Conservation (phyloP, 2,888 invertebrate genomes). For the Apodemia zela region DNA sequence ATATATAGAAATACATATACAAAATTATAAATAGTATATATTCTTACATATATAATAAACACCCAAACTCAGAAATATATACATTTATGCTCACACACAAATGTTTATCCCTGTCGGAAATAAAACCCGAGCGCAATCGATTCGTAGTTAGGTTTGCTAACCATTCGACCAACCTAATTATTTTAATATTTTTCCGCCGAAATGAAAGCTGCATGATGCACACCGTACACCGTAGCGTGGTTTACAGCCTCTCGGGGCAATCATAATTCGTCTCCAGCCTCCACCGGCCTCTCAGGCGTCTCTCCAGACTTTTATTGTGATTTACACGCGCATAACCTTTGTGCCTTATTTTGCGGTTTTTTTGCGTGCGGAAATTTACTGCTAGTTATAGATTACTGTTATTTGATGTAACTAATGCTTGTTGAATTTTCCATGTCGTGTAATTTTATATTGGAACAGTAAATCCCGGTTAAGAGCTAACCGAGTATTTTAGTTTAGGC, state of each 20-base stretch:
- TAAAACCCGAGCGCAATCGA: too few species aligned
- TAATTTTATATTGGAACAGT: background rate
- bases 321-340: conserved; percentile 61
- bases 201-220: conserved; percentile 4
- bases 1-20: too few species aligned
- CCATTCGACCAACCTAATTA: too few species aligned
- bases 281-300: conserved; percentile 60
- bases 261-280: conserved; percentile 61
- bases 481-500: too few species aligned
- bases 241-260: conserved; percentile 55
- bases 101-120: too few species aligned
- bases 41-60: too few species aligned
- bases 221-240: conserved; percentile 35
- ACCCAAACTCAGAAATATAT: too few species aligned
- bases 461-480: too few species aligned
- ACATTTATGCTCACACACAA: too few species aligned
- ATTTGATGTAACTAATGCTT: conserved; percentile 27
- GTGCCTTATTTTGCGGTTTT: conserved; percentile 31
- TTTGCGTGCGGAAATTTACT: conserved; percentile 29
- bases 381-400: conserved; percentile 29
- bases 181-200: background rate
- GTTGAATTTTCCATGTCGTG: background rate
- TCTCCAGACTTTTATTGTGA: conserved; percentile 74
- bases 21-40: too few species aligned
- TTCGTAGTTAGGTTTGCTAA: too few species aligned